A percentile compares a stretch with the other conserved stretches of the same genome.
Conservation (phyloP, 2,797 vertebrate genomes). For the Gallirallus australis region DNA sequence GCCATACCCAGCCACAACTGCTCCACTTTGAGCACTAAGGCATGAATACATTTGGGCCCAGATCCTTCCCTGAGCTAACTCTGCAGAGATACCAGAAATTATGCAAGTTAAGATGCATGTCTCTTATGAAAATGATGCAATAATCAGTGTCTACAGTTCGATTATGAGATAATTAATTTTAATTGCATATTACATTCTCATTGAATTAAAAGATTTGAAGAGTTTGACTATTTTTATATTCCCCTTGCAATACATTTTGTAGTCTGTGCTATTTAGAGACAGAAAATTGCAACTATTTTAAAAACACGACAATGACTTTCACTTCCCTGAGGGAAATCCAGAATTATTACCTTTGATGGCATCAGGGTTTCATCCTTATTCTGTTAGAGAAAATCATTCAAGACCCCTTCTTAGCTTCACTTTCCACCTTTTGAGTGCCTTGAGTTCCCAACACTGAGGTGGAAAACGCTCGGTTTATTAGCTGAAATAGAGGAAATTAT, state of each 20-base stretch:
- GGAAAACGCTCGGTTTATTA: neutral
- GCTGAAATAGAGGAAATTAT: neutral
- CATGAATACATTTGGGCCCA: constrained; percentile 20
- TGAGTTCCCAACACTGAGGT: neutral
- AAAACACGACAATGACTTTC: constrained; percentile 71
- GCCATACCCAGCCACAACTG: neutral
- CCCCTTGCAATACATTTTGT: constrained; percentile 72
- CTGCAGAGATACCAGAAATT: constrained; percentile 54
- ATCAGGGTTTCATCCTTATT: constrained; percentile 31
- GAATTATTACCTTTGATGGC: constrained; percentile 46
- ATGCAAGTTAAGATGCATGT: constrained; percentile 71
- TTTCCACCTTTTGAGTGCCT: neutral
- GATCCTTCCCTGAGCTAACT: constrained; percentile 40
- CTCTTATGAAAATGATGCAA: constrained; percentile 80
- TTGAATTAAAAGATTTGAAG: constrained; percentile 81
- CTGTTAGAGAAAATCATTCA: neutral
- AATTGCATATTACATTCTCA: constrained; percentile 82
- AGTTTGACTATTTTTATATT: constrained; percentile 77
- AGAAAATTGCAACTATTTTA: constrained; percentile 76
- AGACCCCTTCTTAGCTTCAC: neutral
- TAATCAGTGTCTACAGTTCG: constrained; percentile 79
- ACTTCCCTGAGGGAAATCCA: constrained; percentile 65
- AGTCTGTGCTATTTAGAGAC: constrained; percentile 75
- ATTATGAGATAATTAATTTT: constrained; percentile 83
- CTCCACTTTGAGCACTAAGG: neutral